phyloP scores from a whole-genome alignment of 2,113 vertebrate genomes.

The Thunnus thynnus region DNA sequence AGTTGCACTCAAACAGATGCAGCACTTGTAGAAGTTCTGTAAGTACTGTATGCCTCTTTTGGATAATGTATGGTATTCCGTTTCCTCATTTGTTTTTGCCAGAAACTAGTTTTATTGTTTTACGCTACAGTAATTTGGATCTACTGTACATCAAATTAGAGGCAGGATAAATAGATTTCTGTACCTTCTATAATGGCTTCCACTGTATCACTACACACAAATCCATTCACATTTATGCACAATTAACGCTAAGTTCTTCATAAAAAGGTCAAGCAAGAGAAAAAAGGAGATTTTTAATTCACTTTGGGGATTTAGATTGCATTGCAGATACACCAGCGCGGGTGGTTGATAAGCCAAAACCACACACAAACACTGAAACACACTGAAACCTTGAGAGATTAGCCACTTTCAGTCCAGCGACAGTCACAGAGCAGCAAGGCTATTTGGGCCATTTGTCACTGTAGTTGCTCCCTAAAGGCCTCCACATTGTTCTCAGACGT shows the following conservation, averaged over 20 bases:
- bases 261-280: conserved; percentile 40
- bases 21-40: not conserved
- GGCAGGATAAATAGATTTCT: not conserved
- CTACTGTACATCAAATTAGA: not conserved
- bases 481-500: conserved; percentile 67
- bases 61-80: conserved; percentile 5
- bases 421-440: conserved; percentile 66
- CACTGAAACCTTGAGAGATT: conserved; percentile 71
- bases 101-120: not conserved
- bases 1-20: conserved; percentile 18
- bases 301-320: conserved; percentile 27
- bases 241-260: conserved; percentile 58
- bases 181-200: conserved; percentile 8
- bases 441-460: conserved; percentile 76
- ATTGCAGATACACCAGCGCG: conserved; percentile 29
- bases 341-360: conserved; percentile 35
- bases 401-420: conserved; percentile 55
- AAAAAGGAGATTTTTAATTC: conserved; percentile 23
- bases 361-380: conserved; percentile 57
- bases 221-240: conserved; percentile 56
- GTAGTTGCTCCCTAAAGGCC: conserved; percentile 65
- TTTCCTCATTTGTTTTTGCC: not conserved
- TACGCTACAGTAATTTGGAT: not conserved
- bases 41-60: not conserved
- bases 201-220: not conserved